phyloP scores from a whole-genome alignment of 2,113 vertebrate genomes.

The Rhadina sibilatrix region DNA sequence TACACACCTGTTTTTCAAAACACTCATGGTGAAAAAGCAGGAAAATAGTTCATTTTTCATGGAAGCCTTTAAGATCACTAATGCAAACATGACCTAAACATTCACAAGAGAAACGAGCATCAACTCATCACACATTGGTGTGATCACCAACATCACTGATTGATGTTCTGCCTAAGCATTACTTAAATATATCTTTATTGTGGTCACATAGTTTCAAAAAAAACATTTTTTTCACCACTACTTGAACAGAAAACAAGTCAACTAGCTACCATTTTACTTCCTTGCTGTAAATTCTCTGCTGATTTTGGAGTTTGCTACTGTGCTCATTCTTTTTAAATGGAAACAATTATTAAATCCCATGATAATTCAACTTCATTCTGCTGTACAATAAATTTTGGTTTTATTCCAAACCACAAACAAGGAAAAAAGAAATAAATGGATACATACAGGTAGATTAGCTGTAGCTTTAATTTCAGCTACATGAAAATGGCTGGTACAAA shows the following conservation, averaged over 20 bases:
- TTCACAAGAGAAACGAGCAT: not conserved
- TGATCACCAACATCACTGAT: not conserved
- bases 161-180: not conserved
- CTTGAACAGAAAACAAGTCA: not conserved
- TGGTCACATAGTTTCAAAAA: not conserved
- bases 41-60: not conserved
- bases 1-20: not conserved
- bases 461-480: not conserved
- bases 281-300: not conserved
- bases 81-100: not conserved
- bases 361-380: not conserved
- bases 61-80: not conserved
- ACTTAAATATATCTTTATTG: not conserved
- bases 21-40: not conserved
- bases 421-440: not conserved
- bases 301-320: not conserved
- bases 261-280: not conserved
- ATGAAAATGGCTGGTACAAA: not conserved
- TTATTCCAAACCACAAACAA: not conserved
- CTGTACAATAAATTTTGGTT: not conserved
- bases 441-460: not conserved
- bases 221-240: rapidly evolving
- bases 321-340: not conserved
- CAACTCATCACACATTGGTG: not conserved
- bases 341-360: not conserved